Conservation (phyloP, 1,140 invertebrate genomes). For the Drosophila nikananu region DNA sequence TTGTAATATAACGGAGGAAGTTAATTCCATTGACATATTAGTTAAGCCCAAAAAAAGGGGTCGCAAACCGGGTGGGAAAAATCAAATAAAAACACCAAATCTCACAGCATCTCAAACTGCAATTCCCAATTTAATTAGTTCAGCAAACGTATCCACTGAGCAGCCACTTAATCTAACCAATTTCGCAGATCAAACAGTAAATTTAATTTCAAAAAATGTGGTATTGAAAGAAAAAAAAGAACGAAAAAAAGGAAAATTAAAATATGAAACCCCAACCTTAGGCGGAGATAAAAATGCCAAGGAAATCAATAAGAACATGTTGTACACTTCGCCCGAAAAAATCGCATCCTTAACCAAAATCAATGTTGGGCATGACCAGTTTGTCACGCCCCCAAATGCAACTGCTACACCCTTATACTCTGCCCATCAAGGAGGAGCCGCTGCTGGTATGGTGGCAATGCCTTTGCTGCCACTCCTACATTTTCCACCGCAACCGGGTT, state of each 20-base stretch:
- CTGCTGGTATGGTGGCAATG: slow-evolving; percentile 31
- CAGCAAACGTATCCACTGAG: slow-evolving; percentile 24
- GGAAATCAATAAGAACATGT: neutral
- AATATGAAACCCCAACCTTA: slow-evolving; percentile 21
- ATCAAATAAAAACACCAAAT: slow-evolving; percentile 25
- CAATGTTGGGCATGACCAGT: neutral
- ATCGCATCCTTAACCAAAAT: neutral
- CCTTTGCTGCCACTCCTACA: slow-evolving; percentile 63
- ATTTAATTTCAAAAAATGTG: slow-evolving; percentile 8
- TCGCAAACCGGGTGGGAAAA: slow-evolving; percentile 76
- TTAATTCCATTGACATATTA: slow-evolving; percentile 6
- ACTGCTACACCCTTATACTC: slow-evolving; percentile 19
- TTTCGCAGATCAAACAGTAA: slow-evolving; percentile 1
- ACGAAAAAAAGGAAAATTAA: slow-evolving; percentile 48
- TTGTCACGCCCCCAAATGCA: neutral
- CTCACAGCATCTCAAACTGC: slow-evolving; percentile 9
- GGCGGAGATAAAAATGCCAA: neutral
- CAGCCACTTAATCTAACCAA: slow-evolving; percentile 60
- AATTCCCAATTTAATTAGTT: slow-evolving; percentile 3
- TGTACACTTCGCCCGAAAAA: slow-evolving; percentile 5
- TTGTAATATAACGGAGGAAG: neutral
- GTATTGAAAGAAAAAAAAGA: slow-evolving; percentile 60
- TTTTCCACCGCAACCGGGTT: slow-evolving; percentile 88
- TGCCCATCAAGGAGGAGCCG: slow-evolving; percentile 24
- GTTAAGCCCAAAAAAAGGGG: slow-evolving; percentile 73